These are phyloP conservation scores for Microdon myrmicae DNA, from an alignment of 2,888 invertebrate genomes.

Conservation along the genomic window DNA sequence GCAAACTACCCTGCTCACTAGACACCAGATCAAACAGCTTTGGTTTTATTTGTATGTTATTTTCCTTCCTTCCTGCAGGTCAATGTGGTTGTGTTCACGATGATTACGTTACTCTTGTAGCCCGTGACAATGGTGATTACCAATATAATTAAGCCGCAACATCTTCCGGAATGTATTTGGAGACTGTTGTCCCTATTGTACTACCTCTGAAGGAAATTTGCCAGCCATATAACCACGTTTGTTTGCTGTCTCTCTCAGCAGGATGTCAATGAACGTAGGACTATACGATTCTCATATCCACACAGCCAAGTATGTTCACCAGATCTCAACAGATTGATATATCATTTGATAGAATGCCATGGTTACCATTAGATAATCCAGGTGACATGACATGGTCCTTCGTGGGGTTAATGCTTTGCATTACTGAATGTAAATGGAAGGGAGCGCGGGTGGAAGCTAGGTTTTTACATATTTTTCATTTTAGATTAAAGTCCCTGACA, in stretches of 20 bases:
- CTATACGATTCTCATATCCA: not conserved
- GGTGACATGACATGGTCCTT: slow-evolving; percentile 33
- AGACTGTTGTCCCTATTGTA: slow-evolving; percentile 9
- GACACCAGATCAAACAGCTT: slow-evolving; percentile 51
- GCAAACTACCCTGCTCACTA: slow-evolving; percentile 24
- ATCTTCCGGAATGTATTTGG: slow-evolving; percentile 35
- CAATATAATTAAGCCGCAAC: slow-evolving; percentile 31
- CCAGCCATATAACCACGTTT: slow-evolving; percentile 20
- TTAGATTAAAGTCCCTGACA: slow-evolving; percentile 43
- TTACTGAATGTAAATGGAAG: slow-evolving; percentile 23
- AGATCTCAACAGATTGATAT: slow-evolving; percentile 16
- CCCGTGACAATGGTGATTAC: slow-evolving; percentile 30
- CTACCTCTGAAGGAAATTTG: slow-evolving; percentile 4
- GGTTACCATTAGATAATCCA: slow-evolving; percentile 38
- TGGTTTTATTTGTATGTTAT: slow-evolving; percentile 48
- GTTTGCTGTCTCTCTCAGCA: slow-evolving; percentile 21
- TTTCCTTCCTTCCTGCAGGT: slow-evolving; percentile 41
- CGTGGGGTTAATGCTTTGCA: too few relatives aligned
- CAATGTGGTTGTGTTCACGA: slow-evolving; percentile 28
- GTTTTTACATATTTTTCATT: slow-evolving; percentile 33
- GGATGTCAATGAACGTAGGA: slow-evolving; percentile 4
- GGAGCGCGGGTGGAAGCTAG: slow-evolving; percentile 27
- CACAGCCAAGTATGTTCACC: not conserved
- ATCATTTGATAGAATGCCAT: slow-evolving; percentile 17
- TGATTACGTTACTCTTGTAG: slow-evolving; percentile 20